phyloP scores from a whole-genome alignment of 37 sponge, comb jelly and placozoan genomes.

The Chondrosia reniformis region DNA sequence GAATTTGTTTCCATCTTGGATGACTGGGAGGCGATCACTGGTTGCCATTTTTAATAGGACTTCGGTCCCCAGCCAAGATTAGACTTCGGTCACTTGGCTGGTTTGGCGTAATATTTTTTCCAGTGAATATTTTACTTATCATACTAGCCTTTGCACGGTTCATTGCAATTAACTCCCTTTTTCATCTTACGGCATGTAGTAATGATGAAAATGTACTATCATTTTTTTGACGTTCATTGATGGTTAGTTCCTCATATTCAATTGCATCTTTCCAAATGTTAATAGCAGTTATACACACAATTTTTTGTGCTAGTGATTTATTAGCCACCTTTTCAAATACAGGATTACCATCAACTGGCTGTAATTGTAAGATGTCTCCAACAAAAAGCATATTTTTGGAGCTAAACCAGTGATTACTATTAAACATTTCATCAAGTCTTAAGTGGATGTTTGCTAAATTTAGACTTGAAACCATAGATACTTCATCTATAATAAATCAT shows the following conservation, averaged over 20 bases:
- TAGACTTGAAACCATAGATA: slow-evolving; percentile 42
- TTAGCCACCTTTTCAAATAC: slow-evolving; percentile 8
- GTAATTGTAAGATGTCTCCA: slow-evolving; percentile 52
- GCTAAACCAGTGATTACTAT: slow-evolving; percentile 35
- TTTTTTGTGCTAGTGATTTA: background rate
- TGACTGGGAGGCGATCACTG: too few species aligned
- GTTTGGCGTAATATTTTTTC: too few species aligned
- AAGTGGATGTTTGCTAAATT: slow-evolving; percentile 43
- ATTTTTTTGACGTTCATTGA: slow-evolving; percentile 64
- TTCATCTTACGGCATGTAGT: background rate
- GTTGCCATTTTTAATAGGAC: too few species aligned
- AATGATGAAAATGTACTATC: slow-evolving; percentile 5
- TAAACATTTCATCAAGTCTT: slow-evolving; percentile 34
- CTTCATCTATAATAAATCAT: slow-evolving; percentile 58
- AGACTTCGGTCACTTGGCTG: too few species aligned
- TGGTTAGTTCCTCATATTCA: slow-evolving; percentile 48
- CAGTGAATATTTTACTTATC: too few species aligned
- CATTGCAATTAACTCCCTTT: too few species aligned
- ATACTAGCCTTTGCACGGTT: too few species aligned
- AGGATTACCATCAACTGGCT: slow-evolving; percentile 29
- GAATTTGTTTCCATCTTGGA: too few species aligned
- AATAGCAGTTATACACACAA: slow-evolving; percentile 4
- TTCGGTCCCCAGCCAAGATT: too few species aligned
- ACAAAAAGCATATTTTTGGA: slow-evolving; percentile 28
- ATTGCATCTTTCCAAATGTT: slow-evolving; percentile 20